Percentiles rank a stretch among this genome's conserved stretches.
Evolutionary conservation across 2,888 invertebrate species (phyloP).

Genomic region (Caenorhabditis drosophilae): DNA sequence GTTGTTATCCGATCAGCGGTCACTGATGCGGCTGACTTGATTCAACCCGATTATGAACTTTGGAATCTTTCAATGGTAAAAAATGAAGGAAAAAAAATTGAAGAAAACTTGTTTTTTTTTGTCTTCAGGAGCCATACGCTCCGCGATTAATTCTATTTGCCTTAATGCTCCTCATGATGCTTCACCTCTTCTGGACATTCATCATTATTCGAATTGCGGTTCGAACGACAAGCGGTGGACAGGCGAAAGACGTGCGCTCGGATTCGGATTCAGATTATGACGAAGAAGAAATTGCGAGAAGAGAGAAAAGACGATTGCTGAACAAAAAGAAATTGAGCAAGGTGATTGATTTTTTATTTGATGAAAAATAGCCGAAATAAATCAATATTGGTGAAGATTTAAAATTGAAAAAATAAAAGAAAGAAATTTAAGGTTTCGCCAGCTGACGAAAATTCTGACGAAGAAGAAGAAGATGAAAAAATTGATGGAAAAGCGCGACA

Average conservation of each 20-base stretch:
- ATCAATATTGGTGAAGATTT: not conserved
- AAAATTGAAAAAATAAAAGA: not conserved
- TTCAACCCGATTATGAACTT: conserved; percentile 63
- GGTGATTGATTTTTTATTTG: conserved; percentile 9
- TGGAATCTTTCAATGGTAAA: conserved; percentile 41
- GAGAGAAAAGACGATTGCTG: conserved; percentile 26
- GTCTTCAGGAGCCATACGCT: conserved; percentile 54
- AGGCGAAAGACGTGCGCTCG: conserved; percentile 43
- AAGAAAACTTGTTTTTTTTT: too few relatives aligned
- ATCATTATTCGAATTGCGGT: conserved; percentile 52
- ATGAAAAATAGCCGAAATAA: not conserved
- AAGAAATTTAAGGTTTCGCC: conserved; percentile 4
- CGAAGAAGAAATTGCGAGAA: conserved; percentile 34
- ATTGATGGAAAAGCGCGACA: conserved; percentile 18
- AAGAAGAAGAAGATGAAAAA: conserved; percentile 6
- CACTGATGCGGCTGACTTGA: conserved; percentile 58
- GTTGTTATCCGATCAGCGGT: conserved; percentile 59
- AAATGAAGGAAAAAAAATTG: too few relatives aligned
- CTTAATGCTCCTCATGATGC: conserved; percentile 50
- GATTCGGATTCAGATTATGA: conserved; percentile 48
- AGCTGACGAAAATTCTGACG: conserved; percentile 6
- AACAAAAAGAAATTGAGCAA: too few relatives aligned
- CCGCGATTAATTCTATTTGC: conserved; percentile 60
- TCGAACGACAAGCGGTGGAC: conserved; percentile 34
- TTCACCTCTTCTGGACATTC: conserved; percentile 66